phyloP scores from a whole-genome alignment of 2,888 invertebrate genomes.

The Chymomyza caudatula region DNA sequence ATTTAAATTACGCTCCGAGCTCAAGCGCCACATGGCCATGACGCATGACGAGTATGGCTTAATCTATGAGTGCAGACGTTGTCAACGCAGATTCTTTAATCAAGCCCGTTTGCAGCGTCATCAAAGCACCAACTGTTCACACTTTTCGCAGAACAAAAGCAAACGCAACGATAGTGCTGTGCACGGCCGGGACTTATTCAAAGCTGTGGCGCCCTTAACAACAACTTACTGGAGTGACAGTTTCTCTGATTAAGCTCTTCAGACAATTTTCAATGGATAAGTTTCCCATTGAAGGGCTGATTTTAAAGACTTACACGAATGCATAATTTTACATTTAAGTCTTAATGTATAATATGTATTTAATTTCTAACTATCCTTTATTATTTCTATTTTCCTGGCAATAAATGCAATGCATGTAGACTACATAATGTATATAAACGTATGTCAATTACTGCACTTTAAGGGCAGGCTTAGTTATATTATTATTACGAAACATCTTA shows the following conservation, averaged over 20 bases:
- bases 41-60: conserved; percentile 68
- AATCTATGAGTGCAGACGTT: conserved; percentile 74
- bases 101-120: conserved; percentile 73
- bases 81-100: conserved; percentile 74
- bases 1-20: conserved; percentile 71
- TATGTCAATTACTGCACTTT: neutral
- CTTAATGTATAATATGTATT: neutral
- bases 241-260: conserved; percentile 76
- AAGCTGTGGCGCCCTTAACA: conserved; percentile 78
- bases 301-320: neutral
- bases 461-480: too few relatives aligned
- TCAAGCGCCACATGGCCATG: conserved; percentile 74
- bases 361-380: neutral
- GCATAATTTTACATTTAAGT: neutral
- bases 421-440: neutral
- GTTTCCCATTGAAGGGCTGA: neutral
- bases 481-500: too few relatives aligned
- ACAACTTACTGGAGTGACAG: conserved; percentile 79
- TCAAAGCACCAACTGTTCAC: conserved; percentile 52
- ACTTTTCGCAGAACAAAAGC: conserved; percentile 37
- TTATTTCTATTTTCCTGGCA: neutral
- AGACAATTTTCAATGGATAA: neutral
- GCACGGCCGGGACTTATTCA: conserved; percentile 77
- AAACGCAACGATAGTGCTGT: conserved; percentile 22
- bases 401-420: conserved; percentile 20